Evolutionary conservation across 1,140 invertebrate genomes (phyloP).

Genomic region (Drosophila bocki): DNA sequence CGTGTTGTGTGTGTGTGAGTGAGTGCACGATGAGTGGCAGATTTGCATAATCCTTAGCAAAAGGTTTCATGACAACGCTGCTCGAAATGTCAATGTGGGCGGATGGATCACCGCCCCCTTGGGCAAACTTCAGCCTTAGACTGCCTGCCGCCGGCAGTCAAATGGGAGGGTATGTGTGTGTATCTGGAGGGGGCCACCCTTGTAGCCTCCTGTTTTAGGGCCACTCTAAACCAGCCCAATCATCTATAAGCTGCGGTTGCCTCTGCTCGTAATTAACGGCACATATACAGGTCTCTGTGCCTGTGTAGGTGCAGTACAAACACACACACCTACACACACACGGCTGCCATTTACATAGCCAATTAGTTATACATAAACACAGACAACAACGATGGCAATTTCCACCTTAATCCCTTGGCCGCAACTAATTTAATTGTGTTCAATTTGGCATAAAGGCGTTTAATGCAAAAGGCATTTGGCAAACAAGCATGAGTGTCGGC

Average conservation of each 20-base stretch:
- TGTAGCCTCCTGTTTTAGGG: constrained; percentile 6
- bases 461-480: constrained; percentile 66
- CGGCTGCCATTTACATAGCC: constrained; percentile 79
- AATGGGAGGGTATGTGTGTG: neutral
- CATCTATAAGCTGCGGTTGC: constrained; percentile 64
- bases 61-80: constrained; percentile 80
- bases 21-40: constrained; percentile 77
- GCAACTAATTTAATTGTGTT: constrained; percentile 83
- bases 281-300: constrained; percentile 7
- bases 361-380: constrained; percentile 81
- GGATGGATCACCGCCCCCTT: constrained; percentile 26
- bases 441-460: constrained; percentile 80
- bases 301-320: constrained; percentile 12
- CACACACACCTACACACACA: constrained; percentile 29
- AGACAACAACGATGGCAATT: constrained; percentile 62
- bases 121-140: constrained; percentile 36
- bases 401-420: constrained; percentile 76
- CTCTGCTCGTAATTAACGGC: constrained; percentile 77
- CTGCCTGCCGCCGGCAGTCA: constrained; percentile 2
- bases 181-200: neutral
- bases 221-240: constrained; percentile 38
- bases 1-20: constrained; percentile 33
- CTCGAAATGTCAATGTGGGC: constrained; percentile 78
- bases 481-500: constrained; percentile 30
- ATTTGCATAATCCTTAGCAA: constrained; percentile 82